phyloP scores from a whole-genome alignment of 2,113 vertebrate species.

The Taurulus bubalis region DNA sequence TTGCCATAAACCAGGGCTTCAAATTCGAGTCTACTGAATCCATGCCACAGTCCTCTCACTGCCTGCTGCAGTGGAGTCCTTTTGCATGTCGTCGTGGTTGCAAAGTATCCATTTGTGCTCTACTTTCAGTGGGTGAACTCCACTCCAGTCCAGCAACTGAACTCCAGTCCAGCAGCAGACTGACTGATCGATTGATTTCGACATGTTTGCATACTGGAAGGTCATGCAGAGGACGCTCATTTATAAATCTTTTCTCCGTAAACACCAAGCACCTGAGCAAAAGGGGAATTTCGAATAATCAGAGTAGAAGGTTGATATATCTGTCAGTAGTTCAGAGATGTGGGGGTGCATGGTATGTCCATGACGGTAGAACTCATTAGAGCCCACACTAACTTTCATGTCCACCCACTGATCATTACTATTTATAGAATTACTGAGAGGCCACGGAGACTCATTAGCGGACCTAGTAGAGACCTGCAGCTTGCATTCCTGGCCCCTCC shows the following conservation, averaged over 20 bases:
- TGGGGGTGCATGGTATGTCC: neutral
- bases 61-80: neutral
- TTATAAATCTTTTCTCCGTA: neutral
- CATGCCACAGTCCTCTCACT: no score
- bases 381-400: neutral
- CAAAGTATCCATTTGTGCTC: neutral
- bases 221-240: conserved; percentile 1
- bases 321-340: neutral
- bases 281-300: neutral
- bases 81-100: neutral
- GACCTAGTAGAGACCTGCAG: conserved; percentile 4
- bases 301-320: neutral
- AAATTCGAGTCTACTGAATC: no score
- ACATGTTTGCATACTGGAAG: neutral
- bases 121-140: neutral
- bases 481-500: neutral
- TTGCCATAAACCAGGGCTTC: no score
- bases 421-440: conserved; percentile 43
- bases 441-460: conserved; percentile 44
- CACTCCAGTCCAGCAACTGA: neutral
- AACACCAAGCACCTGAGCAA: neutral
- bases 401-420: conserved; percentile 43
- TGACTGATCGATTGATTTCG: conserved; percentile 27
- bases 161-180: neutral
- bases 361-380: conserved; percentile 28